Base-by-base conservation (phyloP, 2,888 invertebrate genomes). In the Hemistola chrysoprasaria region DNA sequence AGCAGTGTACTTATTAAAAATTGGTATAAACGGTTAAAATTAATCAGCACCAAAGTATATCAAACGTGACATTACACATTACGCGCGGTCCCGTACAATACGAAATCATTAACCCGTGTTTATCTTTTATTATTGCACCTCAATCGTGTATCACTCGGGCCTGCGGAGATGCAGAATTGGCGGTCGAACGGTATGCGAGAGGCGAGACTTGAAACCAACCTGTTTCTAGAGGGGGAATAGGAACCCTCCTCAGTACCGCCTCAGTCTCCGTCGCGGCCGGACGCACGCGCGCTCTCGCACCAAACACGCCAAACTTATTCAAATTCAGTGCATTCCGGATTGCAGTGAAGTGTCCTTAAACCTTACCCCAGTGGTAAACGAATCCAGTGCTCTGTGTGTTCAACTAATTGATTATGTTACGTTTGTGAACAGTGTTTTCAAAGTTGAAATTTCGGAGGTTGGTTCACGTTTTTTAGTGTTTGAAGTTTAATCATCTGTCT, bases 391-490 rank as follows among this genome's bases (percentile, higher is more conserved):
- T 3, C 16, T n/a, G n/a, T n/a, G n/a, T 43, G 27, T 32, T 47
- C 23, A 26, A 35, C 9, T 22, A 75, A 70, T 71, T 65, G 75
- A 76, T 79, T 77, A 78, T 75, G 74, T 62, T 61, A 65, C 60
- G 64, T 58, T 3, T 61, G 74, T 75, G 72, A 62, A 4, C 2
- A 16, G 16, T 66, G 78, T 76, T 77, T 63, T 74, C 61, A 68
- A 61, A 59, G 67, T 75, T n/a, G n/a, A n/a, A n/a, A 78, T 80
- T 85, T 78, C 76, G 85, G 75, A 85, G 86, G 86, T 86, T 71
- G 68, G 79, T 78, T 29, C 50, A 53, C 50, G 52, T 52, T 55
- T 48, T 50, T 50, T 47, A 22, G 29, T 28, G 16, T 16, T 16
- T 16, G 4, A 16, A 16, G 16, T 4, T 2, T 16, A 16, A 16